Conservation (phyloP, 2,888 invertebrate species). For the Caradrina kadenii region DNA sequence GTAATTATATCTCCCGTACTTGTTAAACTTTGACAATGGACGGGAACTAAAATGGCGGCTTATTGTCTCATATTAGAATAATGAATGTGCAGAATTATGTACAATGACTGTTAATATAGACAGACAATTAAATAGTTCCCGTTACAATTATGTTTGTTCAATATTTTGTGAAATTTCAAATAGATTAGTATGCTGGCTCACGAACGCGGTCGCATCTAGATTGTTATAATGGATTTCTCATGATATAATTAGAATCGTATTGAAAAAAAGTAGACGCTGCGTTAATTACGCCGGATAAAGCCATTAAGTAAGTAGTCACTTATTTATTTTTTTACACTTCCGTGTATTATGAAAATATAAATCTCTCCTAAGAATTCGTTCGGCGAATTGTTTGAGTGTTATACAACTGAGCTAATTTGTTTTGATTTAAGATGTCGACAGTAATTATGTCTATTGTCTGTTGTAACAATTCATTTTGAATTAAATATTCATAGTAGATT, state of each 20-base stretch:
- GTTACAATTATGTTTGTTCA: conserved; percentile 83
- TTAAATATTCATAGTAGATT: conserved; percentile 45
- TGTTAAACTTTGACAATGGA: conserved; percentile 85
- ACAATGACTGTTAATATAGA: conserved; percentile 77
- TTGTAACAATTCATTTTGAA: conserved; percentile 45
- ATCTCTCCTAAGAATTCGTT: conserved; percentile 38
- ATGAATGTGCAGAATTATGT: conserved; percentile 80
- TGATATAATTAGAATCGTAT: conserved; percentile 79
- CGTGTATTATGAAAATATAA: conserved; percentile 61
- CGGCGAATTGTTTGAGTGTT: conserved; percentile 50
- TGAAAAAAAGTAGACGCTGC: conserved; percentile 75
- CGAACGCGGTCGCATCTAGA: conserved; percentile 71
- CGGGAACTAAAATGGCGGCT: conserved; percentile 82
- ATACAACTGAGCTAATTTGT: conserved; percentile 48
- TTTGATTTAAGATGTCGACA: conserved; percentile 42
- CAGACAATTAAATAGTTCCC: conserved; percentile 73
- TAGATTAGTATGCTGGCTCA: conserved; percentile 68
- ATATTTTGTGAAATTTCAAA: conserved; percentile 77
- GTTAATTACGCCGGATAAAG: conserved; percentile 71
- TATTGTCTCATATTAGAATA: conserved; percentile 85
- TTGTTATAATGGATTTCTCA: conserved; percentile 75
- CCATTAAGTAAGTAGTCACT: conserved; percentile 65
- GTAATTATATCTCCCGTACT: conserved; percentile 84
- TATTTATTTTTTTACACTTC: conserved; percentile 61
- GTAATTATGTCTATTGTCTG: conserved; percentile 56